phyloP scores from a whole-genome alignment of 2,113 vertebrate species.

The Rhinoderma darwinii region DNA sequence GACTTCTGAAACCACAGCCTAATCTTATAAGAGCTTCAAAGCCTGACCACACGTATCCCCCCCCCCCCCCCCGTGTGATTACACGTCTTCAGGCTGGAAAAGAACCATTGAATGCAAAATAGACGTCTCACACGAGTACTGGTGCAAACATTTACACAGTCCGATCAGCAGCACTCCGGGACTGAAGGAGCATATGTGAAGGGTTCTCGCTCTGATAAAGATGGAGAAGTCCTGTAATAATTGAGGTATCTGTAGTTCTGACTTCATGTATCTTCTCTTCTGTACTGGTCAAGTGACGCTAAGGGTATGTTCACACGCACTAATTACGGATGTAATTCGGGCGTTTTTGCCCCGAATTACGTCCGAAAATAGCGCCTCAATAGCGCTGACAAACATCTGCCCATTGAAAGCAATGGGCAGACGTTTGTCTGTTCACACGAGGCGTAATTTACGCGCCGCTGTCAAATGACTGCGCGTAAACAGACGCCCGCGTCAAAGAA shows the following conservation, averaged over 20 bases:
- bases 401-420: too few relatives aligned
- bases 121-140: background rate
- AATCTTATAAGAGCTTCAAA: background rate
- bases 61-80: background rate
- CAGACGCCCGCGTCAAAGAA: too few relatives aligned
- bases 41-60: background rate
- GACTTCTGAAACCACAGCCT: background rate
- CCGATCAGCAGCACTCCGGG: background rate
- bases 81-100: background rate
- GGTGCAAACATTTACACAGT: background rate
- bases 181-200: background rate
- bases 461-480: too few relatives aligned
- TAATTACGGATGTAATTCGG: too few relatives aligned
- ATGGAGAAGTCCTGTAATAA: background rate
- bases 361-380: too few relatives aligned
- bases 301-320: too few relatives aligned
- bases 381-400: too few relatives aligned
- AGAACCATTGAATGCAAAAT: background rate
- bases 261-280: background rate
- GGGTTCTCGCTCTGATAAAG: background rate
- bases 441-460: too few relatives aligned
- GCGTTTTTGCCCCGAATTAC: too few relatives aligned
- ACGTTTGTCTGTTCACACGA: too few relatives aligned
- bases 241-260: background rate
- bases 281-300: too few relatives aligned